Evolutionary conservation across 1,140 invertebrate genomes (phyloP), one percentile per base, ranked within the genome.

Genomic region (Penaeus indicus): DNA sequence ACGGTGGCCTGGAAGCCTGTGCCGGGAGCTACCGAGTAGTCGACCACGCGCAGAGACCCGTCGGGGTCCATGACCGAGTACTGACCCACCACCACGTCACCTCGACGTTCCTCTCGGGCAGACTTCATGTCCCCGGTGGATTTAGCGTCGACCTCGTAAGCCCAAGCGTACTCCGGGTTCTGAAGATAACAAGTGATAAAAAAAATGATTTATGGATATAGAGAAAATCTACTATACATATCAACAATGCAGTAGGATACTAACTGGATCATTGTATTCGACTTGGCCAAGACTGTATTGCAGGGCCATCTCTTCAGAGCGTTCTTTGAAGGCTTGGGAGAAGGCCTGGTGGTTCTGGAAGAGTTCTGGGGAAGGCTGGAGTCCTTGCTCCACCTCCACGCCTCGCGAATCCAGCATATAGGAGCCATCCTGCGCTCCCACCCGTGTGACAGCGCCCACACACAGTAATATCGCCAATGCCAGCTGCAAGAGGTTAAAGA

Each of bases 51-150:
- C 5, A 75, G 27, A 54, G 67, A 82, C 2, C 80, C 83, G 19
- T 75, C 54, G 21, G 69, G 83, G 21, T 85, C 83, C 38, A 75
- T 27, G 22, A 85, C 61, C 7, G 61, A 67, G 69, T 85, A 85
- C 83, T 85, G 83, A 16, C 25, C 83, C 83, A 85, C 83, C 16
- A 85, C 83, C 21, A 85, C 67, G 83, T 85, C 69, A 22, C 83
- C 83, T 25, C 83, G 83, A 85, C 83, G 83, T 69, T 85, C 83
- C 54, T 85, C 83, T 47, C 83, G 64, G 21, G 83, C 83, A 21
- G 83, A n/a, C 67, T 85, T 85, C 83, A 47, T 85, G 47, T 77
- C 69, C 32, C 83, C 83, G 16, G 64, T 85, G 1, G 83, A 85
- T 19, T 25, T 69, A 22, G 83, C 83, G 38, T 69, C 83, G 38